Percentiles rank a stretch among this genome's conserved stretches.
Conservation (phyloP, 2,888 invertebrate genomes). For the Euzetes globulus region DNA sequence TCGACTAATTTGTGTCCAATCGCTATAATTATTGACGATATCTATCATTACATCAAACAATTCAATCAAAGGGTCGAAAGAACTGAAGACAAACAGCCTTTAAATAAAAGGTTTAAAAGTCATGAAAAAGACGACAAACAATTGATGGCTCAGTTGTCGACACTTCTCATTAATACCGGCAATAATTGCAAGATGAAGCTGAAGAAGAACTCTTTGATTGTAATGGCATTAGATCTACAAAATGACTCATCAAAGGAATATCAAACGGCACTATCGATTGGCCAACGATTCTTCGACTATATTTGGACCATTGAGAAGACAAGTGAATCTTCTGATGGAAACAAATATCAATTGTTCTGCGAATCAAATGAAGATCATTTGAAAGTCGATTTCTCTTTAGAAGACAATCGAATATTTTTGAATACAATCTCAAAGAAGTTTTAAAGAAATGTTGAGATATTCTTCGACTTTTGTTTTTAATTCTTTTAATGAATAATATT, state of each 20-base stretch:
- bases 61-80: not conserved
- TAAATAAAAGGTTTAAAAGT: not conserved
- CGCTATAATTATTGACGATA: slow-evolving; percentile 10
- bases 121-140: not conserved
- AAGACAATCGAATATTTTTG: not conserved
- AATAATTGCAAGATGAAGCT: not conserved
- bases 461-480: too few relatives aligned
- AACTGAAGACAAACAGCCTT: not conserved
- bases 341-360: not conserved
- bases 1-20: not conserved
- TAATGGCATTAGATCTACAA: not conserved
- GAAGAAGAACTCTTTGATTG: not conserved
- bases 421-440: not conserved
- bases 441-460: not conserved
- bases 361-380: not conserved
- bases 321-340: not conserved
- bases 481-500: too few relatives aligned
- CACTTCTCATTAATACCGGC: slow-evolving; percentile 19
- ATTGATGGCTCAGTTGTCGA: slow-evolving; percentile 18
- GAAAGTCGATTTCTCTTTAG: not conserved
- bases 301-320: not conserved
- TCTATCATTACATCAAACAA: slow-evolving; percentile 10
- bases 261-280: not conserved
- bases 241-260: not conserved
- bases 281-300: not conserved